Evolutionary conservation across 2,113 vertebrate genomes (phyloP).

Genomic region (human): DNA sequence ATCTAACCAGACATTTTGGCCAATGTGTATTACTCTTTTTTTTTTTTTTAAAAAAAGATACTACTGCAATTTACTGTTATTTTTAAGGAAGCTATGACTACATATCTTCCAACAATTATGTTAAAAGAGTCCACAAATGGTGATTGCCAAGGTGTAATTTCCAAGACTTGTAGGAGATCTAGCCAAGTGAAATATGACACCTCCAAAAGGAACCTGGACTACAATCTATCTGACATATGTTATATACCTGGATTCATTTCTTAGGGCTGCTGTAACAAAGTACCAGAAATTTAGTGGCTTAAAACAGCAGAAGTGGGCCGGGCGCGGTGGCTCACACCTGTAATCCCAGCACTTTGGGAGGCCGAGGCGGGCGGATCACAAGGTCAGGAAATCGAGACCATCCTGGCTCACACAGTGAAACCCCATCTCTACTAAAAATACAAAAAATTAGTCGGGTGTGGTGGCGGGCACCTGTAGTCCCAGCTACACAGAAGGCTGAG

Average conservation of each 20-base stretch:
- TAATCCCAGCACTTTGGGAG: no score
- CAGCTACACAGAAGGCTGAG: no score
- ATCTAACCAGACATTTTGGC: neutral
- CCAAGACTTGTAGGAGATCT: neutral
- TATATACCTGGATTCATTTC: neutral
- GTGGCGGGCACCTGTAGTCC: no score
- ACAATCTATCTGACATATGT: neutral
- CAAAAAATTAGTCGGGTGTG: no score
- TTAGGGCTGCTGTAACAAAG: neutral
- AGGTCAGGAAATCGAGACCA: no score
- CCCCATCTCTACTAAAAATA: no score
- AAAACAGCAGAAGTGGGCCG: neutral
- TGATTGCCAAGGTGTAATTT: neutral
- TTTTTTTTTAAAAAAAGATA: neutral
- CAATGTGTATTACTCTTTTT: neutral
- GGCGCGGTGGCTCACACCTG: no score
- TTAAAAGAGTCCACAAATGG: neutral
- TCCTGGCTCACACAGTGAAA: no score
- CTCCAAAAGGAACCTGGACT: neutral
- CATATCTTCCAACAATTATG: neutral
- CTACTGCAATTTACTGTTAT: neutral
- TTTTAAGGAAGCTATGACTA: constrained; percentile 6
- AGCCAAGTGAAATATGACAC: neutral
- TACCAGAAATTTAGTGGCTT: neutral
- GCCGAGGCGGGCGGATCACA: no score